Evolutionary conservation across 2,888 invertebrate genomes (phyloP), one percentile per base, ranked within the genome.

Genomic region (Falcaria lacertinaria): DNA sequence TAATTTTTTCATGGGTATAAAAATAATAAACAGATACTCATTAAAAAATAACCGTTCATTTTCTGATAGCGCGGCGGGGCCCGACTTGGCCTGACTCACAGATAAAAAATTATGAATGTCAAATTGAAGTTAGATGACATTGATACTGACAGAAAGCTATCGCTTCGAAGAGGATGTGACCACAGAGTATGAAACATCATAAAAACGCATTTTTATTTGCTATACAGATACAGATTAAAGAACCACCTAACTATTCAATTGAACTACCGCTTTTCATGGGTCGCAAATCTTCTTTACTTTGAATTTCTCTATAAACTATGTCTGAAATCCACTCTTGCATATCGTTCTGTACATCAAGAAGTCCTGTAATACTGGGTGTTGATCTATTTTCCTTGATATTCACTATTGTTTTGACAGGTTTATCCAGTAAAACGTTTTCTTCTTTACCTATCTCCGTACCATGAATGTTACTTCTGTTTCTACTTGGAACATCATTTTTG

Each of bases 341-440:
- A 14, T 41, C 40, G n/a, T 25, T 37, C 15, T 44, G 25, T 13
- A 41, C 37, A 11, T 44, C 36, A 11, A 34, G 39, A 15, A 45
- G 41, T 33, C 39, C 42, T 6, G 42, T 46, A 14, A 52, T 41
- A 35, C 44, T 47, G 11, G 51, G 51, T 35, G 51, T 42, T 0
- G 56, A 52, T 47, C 51, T 52, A 34, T 47, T 49, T 41, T 52
- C 50, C 25, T 47, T 47, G 2, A 47, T 46, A 25, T 47, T 52
- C 17, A 22, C 41, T 13, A 52, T 44, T 39, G 47, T 47, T 28
- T 44, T 39, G 19, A 50, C 48, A 5, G 48, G 38, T 38, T 48
- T 22, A 33, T 28, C 14, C 16, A 34, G 4, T 11, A 35, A 8
- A 13, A 28, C 16, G 14, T 42, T 32, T 28, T 28, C 28, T 48